Evolutionary conservation across 2,888 invertebrate genomes (phyloP), one percentile per base, ranked within the genome.

Genomic region (Odontomyia ornata): DNA sequence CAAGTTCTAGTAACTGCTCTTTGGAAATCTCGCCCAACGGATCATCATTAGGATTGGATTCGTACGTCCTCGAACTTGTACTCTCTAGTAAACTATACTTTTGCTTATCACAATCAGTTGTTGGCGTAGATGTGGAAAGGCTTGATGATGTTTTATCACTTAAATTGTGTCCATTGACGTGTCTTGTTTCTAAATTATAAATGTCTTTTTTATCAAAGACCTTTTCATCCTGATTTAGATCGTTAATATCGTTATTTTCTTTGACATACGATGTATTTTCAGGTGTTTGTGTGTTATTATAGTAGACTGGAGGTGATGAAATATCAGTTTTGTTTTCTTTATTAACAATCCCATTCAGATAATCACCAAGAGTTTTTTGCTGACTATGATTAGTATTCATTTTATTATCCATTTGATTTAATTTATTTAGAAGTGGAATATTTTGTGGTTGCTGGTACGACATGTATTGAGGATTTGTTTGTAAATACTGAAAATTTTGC

Each of bases 401-500:
- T 18, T 15, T 52, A 52, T 13, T n/a, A 28, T 64, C 18, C 0
- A 27, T 30, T 9, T 23, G 11, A 25, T 71, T 27, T 15, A 71
- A 9, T n/a, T 15, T 43, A n/a, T 71, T 71, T 5, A 71, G n/a
- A 25, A 71, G 1, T 21, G 52, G 27, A 27, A 52, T 25, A n/a
- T 46, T 27, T 57, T 52, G 56, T 0, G 7, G 18, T 30, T 57
- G 72, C 9, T 11, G 9, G 13, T 71, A 21, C 7, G 11, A 7
- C 15, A 57, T 15, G 7, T 11, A 57, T n/a, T 47, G 52, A 15
- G 47, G 25, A 36, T n/a, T 18, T 11, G 43, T 27, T 71, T 46
- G 69, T 1, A 71, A 25, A 52, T 71, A 71, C 47, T 69, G 69
- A 23, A 71, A n/a, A 25, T 7, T 47, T 27, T 64, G 64, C 64